phyloP scores from a whole-genome alignment of 2,113 vertebrate genomes.

The Connochaetes taurinus region DNA sequence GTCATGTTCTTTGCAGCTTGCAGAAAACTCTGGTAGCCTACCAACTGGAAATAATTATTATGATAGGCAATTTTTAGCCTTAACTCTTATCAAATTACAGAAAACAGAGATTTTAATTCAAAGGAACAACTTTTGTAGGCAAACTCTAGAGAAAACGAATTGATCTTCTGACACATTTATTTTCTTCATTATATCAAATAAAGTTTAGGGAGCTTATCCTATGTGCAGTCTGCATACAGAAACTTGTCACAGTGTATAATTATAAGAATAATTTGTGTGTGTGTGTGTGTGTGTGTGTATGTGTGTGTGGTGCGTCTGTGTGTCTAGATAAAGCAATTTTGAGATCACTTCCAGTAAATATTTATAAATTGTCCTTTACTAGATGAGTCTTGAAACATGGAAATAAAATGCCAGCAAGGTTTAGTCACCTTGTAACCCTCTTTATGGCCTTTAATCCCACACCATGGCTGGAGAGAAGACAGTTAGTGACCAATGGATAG shows the following conservation, averaged over 20 bases:
- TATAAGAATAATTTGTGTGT: neutral
- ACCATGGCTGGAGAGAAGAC: neutral
- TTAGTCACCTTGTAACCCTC: neutral
- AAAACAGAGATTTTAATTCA: neutral
- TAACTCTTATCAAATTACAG: neutral
- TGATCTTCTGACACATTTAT: neutral
- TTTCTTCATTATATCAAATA: neutral
- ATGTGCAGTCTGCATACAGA: neutral
- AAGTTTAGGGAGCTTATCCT: neutral
- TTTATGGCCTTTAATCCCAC: neutral
- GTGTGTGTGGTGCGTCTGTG: accelerated
- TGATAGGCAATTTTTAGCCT: neutral
- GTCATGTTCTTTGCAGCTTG: neutral
- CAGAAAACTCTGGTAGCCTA: neutral
- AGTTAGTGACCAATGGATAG: neutral
- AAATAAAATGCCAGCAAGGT: neutral
- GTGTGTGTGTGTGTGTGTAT: neutral
- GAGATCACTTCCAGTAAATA: neutral
- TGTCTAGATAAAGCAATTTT: neutral
- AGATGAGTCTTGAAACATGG: neutral
- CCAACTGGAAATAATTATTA: conserved; percentile 8
- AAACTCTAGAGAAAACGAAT: neutral
- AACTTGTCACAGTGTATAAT: neutral
- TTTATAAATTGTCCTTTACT: neutral
- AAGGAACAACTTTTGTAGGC: neutral